Base-by-base conservation (phyloP, 2,113 vertebrate genomes). In the Natator depressus region DNA sequence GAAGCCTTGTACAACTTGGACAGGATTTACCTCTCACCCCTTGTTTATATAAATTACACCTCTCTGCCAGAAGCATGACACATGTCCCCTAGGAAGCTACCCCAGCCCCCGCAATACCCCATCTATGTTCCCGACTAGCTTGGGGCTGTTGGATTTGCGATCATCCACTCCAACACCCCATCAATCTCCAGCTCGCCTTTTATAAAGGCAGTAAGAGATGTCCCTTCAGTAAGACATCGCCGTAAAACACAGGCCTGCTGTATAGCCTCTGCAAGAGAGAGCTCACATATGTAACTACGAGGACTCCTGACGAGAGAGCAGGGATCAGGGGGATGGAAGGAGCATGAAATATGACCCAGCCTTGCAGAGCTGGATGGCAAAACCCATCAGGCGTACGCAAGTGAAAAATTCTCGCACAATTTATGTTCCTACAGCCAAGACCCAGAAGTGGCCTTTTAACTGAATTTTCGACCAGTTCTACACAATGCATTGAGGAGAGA, bases 391-490 rank as follows among this genome's bases (percentile, higher is more conserved):
- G 95, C 46, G 2, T 78, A 79, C 3, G 81, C 1, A 0, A 92
- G 75, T 81, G 80, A 88, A 90, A 97, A 94, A 94, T 46, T 94
- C 95, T 94, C 85, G 75, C 3, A 0, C 95, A 94, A 97, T 97
- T 97, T 92, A 88, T 84, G 89, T 85, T 0, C 10, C 92, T 82
- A 96, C 96, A 97, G 94, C 95, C 93, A 91, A 95, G 94, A 92
- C 96, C 96, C 13, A 0, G 89, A 78, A 95, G 84, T 62, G 83
- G 95, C 89, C 94, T 97, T 94, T 95, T 97, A 97, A 97, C 93
- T 97, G 95, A 93, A 97, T 97, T 98, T 97, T 97, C 94, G 91
- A 97, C 95, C 94, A 94, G 97, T 97, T 97, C 95, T 95, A 83
- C 93, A 79, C 88, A 85, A 96, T 93, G 94, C 85, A 94, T 96